Conservation (phyloP, 2,888 invertebrate species). For the Mythimna pallens region DNA sequence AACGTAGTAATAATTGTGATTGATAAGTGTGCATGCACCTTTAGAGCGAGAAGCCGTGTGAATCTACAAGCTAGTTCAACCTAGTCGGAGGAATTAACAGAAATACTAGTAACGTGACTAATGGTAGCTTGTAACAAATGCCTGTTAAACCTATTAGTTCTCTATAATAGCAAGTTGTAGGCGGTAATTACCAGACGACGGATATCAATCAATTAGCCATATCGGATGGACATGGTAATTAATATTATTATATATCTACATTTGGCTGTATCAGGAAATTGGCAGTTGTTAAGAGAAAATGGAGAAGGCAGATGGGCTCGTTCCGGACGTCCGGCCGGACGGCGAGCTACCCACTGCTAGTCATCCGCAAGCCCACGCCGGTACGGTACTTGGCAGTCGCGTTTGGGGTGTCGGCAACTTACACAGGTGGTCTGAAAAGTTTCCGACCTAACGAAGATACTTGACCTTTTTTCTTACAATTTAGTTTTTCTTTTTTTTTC, state of each 20-base stretch:
- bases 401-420: too few species aligned
- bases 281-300: neutral
- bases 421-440: too few species aligned
- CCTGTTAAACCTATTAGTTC: slow-evolving; percentile 13
- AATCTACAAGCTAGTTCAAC: neutral
- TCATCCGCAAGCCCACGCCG: too few species aligned
- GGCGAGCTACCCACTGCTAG: too few species aligned
- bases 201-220: slow-evolving; percentile 14
- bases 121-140: slow-evolving; percentile 3
- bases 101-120: neutral
- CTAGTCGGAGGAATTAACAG: neutral
- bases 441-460: too few species aligned
- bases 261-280: neutral
- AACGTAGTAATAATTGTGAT: too few species aligned
- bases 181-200: neutral
- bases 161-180: neutral
- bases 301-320: neutral
- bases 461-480: too few species aligned
- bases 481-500: too few species aligned
- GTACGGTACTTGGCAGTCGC: too few species aligned
- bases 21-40: neutral
- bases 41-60: neutral
- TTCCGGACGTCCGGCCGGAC: too few species aligned
- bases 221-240: neutral
- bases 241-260: neutral